These are phyloP conservation scores for Allolobophora icterica DNA, from an alignment of 2,888 invertebrate species.

Conservation along the genomic window DNA sequence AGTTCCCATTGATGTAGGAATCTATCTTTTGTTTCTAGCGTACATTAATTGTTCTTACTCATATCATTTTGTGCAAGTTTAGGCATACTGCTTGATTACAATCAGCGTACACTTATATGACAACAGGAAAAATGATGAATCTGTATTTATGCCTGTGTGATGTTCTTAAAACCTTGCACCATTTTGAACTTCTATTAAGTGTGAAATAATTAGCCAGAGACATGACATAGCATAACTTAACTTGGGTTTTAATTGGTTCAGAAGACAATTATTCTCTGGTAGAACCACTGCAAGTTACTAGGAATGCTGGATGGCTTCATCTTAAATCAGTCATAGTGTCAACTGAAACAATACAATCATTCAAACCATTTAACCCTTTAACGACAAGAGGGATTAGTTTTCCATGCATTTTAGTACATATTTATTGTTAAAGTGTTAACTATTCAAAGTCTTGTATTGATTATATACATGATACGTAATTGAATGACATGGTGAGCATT, in stretches of 20 bases:
- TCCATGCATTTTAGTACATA: no score
- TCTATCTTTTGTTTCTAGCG: not conserved
- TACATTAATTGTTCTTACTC: not conserved
- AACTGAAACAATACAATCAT: not conserved
- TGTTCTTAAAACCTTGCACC: no score
- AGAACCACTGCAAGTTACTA: not conserved
- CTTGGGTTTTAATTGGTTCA: not conserved
- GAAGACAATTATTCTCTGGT: not conserved
- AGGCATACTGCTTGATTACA: not conserved
- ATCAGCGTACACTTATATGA: not conserved
- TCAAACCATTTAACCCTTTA: not conserved
- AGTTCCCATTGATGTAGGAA: conserved; percentile 11
- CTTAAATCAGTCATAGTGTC: not conserved
- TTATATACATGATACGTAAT: not conserved
- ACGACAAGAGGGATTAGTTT: no score
- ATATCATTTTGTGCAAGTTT: not conserved
- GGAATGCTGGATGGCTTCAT: not conserved
- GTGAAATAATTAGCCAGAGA: no score
- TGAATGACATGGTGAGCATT: not conserved
- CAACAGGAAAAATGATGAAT: not conserved
- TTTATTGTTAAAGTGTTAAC: no score
- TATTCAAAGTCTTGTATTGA: not conserved
- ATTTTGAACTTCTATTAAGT: no score
- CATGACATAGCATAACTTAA: no score
- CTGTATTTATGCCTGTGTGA: not conserved